A percentile compares a stretch with the other conserved stretches of the same genome.
Conservation (phyloP, 2,113 vertebrate species). For the Cichladusa arquata region DNA sequence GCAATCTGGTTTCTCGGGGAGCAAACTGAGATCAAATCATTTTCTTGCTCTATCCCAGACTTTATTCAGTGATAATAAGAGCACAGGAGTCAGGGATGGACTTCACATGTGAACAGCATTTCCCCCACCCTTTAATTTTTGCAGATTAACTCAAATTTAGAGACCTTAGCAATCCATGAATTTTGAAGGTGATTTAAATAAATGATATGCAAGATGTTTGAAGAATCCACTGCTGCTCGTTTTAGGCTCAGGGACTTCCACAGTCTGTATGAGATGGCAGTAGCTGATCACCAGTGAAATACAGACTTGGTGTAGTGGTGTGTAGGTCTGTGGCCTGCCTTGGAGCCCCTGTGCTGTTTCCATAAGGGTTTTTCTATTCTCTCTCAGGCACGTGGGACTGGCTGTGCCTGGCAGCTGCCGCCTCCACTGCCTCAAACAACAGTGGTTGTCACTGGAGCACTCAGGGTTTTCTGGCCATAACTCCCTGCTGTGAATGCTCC, state of each 20-base stretch:
- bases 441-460: background rate
- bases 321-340: background rate
- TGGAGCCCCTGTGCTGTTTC: background rate
- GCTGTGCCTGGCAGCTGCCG: background rate
- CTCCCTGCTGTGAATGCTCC: background rate
- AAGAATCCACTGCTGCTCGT: background rate
- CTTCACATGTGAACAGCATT: background rate
- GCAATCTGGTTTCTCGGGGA: accelerated
- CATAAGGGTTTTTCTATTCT: background rate
- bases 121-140: background rate
- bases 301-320: background rate
- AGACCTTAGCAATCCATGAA: background rate
- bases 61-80: background rate
- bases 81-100: background rate
- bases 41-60: background rate
- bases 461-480: background rate
- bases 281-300: background rate
- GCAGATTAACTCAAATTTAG: background rate
- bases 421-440: background rate
- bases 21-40: background rate
- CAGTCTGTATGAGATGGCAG: background rate
- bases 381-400: background rate
- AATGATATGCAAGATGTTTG: background rate
- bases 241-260: background rate
- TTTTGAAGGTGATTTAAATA: background rate